phyloP scores from a whole-genome alignment of 2,113 vertebrate species.

The Syrrhaptes paradoxus region DNA sequence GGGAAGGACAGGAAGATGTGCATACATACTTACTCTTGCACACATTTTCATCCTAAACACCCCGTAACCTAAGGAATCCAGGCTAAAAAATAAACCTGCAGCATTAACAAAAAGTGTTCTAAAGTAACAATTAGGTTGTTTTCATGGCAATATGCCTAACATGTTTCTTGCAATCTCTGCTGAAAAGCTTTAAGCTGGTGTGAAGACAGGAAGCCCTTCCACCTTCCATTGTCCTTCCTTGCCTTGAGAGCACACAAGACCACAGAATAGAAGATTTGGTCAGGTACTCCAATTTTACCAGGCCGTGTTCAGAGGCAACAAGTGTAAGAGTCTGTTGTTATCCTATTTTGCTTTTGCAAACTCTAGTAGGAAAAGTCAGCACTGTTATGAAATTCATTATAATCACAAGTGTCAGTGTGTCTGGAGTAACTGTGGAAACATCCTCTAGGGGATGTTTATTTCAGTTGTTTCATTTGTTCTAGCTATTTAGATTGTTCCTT shows the following conservation, averaged over 20 bases:
- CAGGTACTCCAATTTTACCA: not conserved
- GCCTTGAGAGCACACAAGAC: not conserved
- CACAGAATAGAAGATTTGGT: not conserved
- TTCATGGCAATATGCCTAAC: not conserved
- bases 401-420: constrained; percentile 11
- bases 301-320: not conserved
- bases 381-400: constrained; percentile 26
- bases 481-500: constrained; percentile 34
- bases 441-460: constrained; percentile 36
- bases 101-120: not conserved
- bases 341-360: not conserved
- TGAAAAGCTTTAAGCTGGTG: not conserved
- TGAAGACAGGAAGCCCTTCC: not conserved
- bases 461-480: constrained; percentile 48
- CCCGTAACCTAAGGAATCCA: not conserved
- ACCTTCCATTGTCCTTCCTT: not conserved
- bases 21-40: not conserved
- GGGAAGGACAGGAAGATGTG: not conserved
- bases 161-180: not conserved
- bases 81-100: not conserved
- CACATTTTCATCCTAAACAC: not conserved
- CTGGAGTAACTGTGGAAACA: not conserved
- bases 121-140: not conserved
- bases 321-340: not conserved
- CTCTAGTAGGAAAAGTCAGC: not conserved